Percentiles rank a stretch among this genome's conserved stretches.
Conservation (phyloP, 2,888 invertebrate species). For the Neoitamus cyanurus region DNA sequence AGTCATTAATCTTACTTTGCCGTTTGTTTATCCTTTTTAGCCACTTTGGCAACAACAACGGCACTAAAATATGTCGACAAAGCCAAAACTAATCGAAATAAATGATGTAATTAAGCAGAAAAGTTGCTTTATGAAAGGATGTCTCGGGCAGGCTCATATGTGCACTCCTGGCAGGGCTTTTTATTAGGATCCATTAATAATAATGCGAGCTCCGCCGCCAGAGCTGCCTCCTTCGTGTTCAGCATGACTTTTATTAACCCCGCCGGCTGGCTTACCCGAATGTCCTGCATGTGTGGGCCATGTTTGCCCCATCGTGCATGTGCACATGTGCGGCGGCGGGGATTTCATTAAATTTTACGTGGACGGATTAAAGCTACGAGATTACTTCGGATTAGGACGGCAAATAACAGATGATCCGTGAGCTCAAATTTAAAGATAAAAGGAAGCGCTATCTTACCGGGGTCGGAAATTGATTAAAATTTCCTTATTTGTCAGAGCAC, state of each 20-base stretch:
- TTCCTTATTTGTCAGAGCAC: background rate
- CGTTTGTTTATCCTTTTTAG: slow-evolving; percentile 42
- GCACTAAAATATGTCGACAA: slow-evolving; percentile 39
- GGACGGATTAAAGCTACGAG: slow-evolving; percentile 20
- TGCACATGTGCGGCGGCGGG: background rate
- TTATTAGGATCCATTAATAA: slow-evolving; percentile 43
- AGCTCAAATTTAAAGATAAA: background rate
- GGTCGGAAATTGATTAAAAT: background rate
- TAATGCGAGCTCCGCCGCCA: slow-evolving; percentile 12
- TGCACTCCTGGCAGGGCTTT: slow-evolving; percentile 39
- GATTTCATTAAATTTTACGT: slow-evolving; percentile 32
- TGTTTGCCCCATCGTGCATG: background rate
- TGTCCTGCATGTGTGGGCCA: background rate
- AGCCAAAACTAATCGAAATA: slow-evolving; percentile 43
- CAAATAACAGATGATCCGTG: background rate
- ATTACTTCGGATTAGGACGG: background rate
- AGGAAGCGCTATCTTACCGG: background rate
- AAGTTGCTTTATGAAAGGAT: slow-evolving; percentile 44
- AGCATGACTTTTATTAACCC: slow-evolving; percentile 42
- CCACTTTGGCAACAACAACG: slow-evolving; percentile 27
- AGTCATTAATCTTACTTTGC: slow-evolving; percentile 44
- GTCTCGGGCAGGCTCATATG: slow-evolving; percentile 34
- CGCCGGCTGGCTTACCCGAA: background rate
- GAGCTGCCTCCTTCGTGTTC: slow-evolving; percentile 11
- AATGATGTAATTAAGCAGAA: slow-evolving; percentile 45